phyloP scores from a whole-genome alignment of 2,113 vertebrate genomes.

The Chaenogobius annularis region DNA sequence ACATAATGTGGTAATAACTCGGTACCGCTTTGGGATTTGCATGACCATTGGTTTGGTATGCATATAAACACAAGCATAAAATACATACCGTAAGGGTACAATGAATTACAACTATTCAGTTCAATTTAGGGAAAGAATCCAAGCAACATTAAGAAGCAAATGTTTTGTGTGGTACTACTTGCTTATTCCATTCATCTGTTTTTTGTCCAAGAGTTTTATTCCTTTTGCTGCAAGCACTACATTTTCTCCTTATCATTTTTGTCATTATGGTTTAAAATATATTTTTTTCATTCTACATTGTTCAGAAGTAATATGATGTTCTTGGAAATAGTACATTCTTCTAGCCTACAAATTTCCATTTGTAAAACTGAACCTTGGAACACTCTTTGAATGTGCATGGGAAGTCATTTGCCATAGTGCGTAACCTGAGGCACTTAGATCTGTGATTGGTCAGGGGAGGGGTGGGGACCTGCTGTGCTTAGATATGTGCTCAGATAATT shows the following conservation, averaged over 20 bases:
- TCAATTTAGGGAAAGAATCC: neutral
- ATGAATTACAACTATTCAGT: neutral
- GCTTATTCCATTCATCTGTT: neutral
- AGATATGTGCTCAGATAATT: conserved; percentile 73
- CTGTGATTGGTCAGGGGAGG: conserved; percentile 64
- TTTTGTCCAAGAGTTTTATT: neutral
- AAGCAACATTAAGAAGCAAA: neutral
- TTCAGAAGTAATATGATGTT: conserved; percentile 2
- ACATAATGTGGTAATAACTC: conserved; percentile 67
- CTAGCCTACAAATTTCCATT: neutral
- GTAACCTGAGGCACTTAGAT: conserved; percentile 61
- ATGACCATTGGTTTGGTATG: conserved; percentile 27
- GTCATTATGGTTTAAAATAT: conserved; percentile 6
- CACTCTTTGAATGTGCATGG: conserved; percentile 45
- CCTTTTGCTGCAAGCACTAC: neutral
- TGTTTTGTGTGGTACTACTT: neutral
- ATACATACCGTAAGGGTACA: neutral
- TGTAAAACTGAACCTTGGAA: conserved; percentile 6
- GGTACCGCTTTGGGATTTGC: conserved; percentile 54
- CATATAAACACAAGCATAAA: conserved; percentile 5
- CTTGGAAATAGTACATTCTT: conserved; percentile 10
- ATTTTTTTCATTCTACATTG: conserved; percentile 1
- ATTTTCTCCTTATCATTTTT: neutral
- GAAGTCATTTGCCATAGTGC: conserved; percentile 42
- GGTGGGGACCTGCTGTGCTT: conserved; percentile 64